Evolutionary conservation across 35 echinoderm and acorn worm species (phyloP), one percentile per base, ranked within the genome.

Genomic region (Holothuria glaberrima): DNA sequence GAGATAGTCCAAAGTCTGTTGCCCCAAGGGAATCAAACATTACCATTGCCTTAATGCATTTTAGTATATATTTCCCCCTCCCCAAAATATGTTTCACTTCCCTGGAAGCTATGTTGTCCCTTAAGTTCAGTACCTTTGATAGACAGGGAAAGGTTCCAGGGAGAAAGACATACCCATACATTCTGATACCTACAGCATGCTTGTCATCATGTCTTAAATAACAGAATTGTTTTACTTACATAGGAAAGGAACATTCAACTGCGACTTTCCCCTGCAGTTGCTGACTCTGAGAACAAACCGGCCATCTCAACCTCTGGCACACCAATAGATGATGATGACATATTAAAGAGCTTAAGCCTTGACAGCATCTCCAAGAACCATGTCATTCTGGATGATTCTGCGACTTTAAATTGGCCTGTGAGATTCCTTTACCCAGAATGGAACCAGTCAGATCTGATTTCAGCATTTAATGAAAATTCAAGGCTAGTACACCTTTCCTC

Each of bases 401-500:
- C 91, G 22, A 48, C 58, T 25, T 93, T 98, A 20, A 46, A 81
- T 56, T 98, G 96, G 96, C 96, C 96, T n/a, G 96, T 94, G 1
- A 86, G 90, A 41, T 98, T 98, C 52, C 88, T 98, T 27, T 98
- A 98, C 62, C 96, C 96, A 30, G 96, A 98, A 44, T 81, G 92
- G 48, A 87, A 86, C 38, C 90, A 92, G 22, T 94, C 93, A 71
- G 96, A 98, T 68, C 21, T 98, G 12, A 90, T 98, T 68, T 59
- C 62, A 56, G 96, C 70, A 41, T 98, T 98, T 75, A 80, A 94
- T 69, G 96, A 98, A 92, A 89, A 94, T 76, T 82, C 90, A 69
- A 92, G 90, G 95, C 94, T 12, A 17, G 50, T 17, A 54, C 13
- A 14, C 50, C 5, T 9, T 54, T 17, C 1, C 13, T 1, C 13